A percentile compares a stretch with the other conserved stretches of the same genome.
Conservation (phyloP, 2,113 vertebrate genomes). For the Talpa occidentalis region DNA sequence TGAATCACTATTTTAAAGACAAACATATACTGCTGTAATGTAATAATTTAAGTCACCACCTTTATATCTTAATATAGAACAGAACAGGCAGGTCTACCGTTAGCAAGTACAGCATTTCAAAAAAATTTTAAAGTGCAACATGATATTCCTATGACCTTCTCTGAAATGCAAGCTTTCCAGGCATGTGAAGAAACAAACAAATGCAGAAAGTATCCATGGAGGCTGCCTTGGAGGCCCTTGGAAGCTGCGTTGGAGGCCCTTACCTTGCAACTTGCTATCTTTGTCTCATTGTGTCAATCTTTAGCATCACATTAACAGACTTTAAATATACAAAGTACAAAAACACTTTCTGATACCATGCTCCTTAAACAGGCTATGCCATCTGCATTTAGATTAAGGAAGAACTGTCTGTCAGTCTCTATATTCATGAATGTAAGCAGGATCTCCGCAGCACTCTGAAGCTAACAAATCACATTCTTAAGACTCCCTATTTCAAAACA, state of each 20-base stretch:
- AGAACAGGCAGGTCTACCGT: background rate
- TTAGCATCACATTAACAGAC: slow-evolving; percentile 47
- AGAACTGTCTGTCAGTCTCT: background rate
- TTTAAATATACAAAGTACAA: slow-evolving; percentile 43
- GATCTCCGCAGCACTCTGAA: background rate
- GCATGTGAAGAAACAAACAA: background rate
- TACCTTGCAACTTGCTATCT: slow-evolving; percentile 56
- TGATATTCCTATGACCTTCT: background rate
- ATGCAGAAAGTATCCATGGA: slow-evolving; percentile 21
- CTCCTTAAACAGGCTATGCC: background rate
- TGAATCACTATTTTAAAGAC: background rate
- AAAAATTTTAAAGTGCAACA: slow-evolving; percentile 33
- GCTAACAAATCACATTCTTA: background rate
- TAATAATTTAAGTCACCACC: slow-evolving; percentile 9
- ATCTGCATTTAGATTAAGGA: background rate
- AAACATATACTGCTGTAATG: background rate
- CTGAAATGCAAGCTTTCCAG: background rate
- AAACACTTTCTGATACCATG: slow-evolving; percentile 27
- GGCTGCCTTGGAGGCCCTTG: slow-evolving; percentile 20
- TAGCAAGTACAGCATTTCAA: slow-evolving; percentile 40
- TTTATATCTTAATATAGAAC: slow-evolving; percentile 1
- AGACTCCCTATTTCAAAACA: background rate
- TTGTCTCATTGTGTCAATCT: slow-evolving; percentile 31
- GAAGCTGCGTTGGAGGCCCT: slow-evolving; percentile 31
- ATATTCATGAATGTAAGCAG: background rate